Evolutionary conservation across 2,888 invertebrate species (phyloP).

Genomic region (Aphodius granarius): DNA sequence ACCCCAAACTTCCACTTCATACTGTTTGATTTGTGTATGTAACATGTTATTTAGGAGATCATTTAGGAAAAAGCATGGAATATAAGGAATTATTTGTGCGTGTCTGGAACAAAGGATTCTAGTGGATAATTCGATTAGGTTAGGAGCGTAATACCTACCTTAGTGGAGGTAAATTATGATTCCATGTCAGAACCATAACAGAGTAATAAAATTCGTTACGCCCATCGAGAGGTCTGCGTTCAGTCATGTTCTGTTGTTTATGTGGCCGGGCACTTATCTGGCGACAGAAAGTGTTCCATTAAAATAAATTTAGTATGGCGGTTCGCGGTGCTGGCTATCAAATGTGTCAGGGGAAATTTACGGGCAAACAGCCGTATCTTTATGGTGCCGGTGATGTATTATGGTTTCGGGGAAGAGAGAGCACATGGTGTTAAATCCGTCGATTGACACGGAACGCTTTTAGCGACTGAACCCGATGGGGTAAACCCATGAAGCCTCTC

Average conservation of each 20-base stretch:
- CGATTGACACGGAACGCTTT: constrained; percentile 16
- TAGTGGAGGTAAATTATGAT: constrained; percentile 1
- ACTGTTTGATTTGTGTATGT: background rate
- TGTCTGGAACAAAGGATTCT: background rate
- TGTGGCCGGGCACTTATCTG: constrained; percentile 7
- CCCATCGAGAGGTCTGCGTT: background rate
- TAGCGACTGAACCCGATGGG: background rate
- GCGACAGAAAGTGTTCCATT: constrained; percentile 13
- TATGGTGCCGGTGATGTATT: constrained; percentile 48
- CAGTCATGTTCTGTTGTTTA: background rate
- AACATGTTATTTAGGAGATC: too few species aligned
- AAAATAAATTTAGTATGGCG: constrained; percentile 19
- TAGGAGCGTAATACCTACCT: background rate
- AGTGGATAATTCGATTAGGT: background rate
- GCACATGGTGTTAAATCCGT: constrained; percentile 48
- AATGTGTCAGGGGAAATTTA: constrained; percentile 50
- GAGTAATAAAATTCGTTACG: background rate
- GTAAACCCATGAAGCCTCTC: background rate
- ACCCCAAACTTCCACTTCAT: background rate
- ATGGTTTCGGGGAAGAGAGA: constrained; percentile 51
- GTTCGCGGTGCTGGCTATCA: constrained; percentile 40
- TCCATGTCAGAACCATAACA: constrained; percentile 5
- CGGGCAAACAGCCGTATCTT: constrained; percentile 50
- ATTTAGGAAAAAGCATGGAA: background rate
- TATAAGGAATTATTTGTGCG: background rate